Base-by-base conservation (phyloP, 2,888 invertebrate species). In the Cephus spinipes region DNA sequence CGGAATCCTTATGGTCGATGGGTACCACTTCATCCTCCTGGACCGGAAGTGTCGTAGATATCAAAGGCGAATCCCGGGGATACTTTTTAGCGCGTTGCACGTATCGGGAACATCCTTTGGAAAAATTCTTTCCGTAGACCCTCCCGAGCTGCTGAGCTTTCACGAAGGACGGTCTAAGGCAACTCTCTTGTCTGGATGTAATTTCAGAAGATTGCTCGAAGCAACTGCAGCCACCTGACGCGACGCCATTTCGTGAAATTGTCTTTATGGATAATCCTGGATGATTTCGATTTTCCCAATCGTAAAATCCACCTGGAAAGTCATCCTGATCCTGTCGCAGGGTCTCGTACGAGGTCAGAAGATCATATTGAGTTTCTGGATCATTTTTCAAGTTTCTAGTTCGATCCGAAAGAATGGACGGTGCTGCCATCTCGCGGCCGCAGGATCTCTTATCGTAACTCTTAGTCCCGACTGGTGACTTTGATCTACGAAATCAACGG, bases 1-100 rank as follows among this genome's bases (percentile, higher is more conserved):
- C 78, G 34, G 90, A 90, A 77, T 90, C 90, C 79, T 88, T 89
- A 82, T 89, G 90, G 79, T 86, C 83, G 71, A 90, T 85, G 68
- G 82, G 80, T 9, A 32, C 15, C 12, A 71, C 31, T 73, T 73
- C 74, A 6, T 73, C 35, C 0, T 33, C 35, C 12, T 23, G n/a
- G 0, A 32, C 35, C 12, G 6, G 40, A 55, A 55, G 23, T 55
- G 40, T 9, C 40, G 9, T 55, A 2, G 40, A 55, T 23, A 9
- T 55, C 40, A 55, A 55, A 55, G 23, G 23, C 4, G 23, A 55
- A 55, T 55, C 40, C 40, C 40, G 23, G 1, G 15, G 40, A 23
- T 23, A 55, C 40, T 55, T 23, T 9, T 23, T 55, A 23, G 23
- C 40, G 15, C 15, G 15, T 6, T 40, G 15, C 15, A 4, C 40